Percentiles rank a stretch among this genome's conserved stretches.
These are phyloP conservation scores for Calephelis virginiensis DNA, from an alignment of 1,140 invertebrate genomes.

Conservation along the genomic window DNA sequence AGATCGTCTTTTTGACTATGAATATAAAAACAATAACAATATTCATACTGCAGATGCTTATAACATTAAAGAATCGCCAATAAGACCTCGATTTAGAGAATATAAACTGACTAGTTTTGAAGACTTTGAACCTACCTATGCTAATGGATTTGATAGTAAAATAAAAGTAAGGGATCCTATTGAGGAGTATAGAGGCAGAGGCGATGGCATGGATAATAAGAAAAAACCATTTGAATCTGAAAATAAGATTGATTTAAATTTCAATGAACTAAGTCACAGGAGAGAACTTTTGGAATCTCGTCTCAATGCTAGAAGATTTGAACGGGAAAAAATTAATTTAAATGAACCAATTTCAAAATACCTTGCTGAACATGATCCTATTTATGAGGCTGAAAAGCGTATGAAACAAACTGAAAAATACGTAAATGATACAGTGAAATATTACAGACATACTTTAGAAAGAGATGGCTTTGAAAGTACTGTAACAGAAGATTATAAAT, in stretches of 20 bases:
- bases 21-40: slow-evolving; percentile 57
- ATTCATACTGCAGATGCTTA: slow-evolving; percentile 53
- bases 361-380: slow-evolving; percentile 67
- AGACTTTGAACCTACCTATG: slow-evolving; percentile 72
- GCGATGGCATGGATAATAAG: slow-evolving; percentile 83
- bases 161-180: slow-evolving; percentile 62
- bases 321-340: slow-evolving; percentile 58
- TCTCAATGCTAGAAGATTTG: slow-evolving; percentile 80
- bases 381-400: slow-evolving; percentile 76
- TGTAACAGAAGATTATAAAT: slow-evolving; percentile 64
- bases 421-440: slow-evolving; percentile 77
- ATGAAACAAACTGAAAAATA: slow-evolving; percentile 76
- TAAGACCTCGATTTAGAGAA: slow-evolving; percentile 67
- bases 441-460: slow-evolving; percentile 69
- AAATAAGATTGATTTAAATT: slow-evolving; percentile 63
- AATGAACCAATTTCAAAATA: slow-evolving; percentile 66
- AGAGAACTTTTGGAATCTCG: slow-evolving; percentile 87
- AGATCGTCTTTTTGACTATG: slow-evolving; percentile 57
- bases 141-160: slow-evolving; percentile 60
- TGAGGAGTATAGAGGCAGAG: slow-evolving; percentile 80
- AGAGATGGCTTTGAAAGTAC: slow-evolving; percentile 66
- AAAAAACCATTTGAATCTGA: slow-evolving; percentile 77
- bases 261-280: slow-evolving; percentile 83
- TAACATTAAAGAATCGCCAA: slow-evolving; percentile 68
- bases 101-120: slow-evolving; percentile 70